Base-by-base conservation (phyloP, 1,140 invertebrate genomes). In the Grapholita molesta region DNA sequence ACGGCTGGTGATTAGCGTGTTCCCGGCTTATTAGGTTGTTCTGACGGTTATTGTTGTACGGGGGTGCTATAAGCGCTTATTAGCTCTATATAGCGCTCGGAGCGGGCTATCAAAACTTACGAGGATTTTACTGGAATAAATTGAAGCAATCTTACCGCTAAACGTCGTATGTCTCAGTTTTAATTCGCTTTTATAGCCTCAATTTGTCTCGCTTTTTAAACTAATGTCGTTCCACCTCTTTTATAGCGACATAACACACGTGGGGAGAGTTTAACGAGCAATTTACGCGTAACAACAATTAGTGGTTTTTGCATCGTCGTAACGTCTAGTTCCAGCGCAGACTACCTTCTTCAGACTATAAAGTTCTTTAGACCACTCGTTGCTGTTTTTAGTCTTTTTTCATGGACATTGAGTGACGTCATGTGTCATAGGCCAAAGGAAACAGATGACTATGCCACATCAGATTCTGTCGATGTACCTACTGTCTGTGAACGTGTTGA, bases 211-310 rank as follows among this genome's bases (percentile, higher is more conserved):
- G 24, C 52, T 57, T 57, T 28, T 48, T 48, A 48, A 57, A 57
- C 53, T 57, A 24, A 28, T 25, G 53, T 32, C 25, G n/a, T 61
- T 28, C 3, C n/a, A 48, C 42, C 42, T 48, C n/a, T 61, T 61
- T 61, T 61, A 61, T 30, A 1, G 24, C 24, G 15, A 61, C 55
- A 28, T 30, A 30, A 61, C 12, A 57, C 53, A 57, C 53, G 42
- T 52, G 18, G 24, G 55, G 24, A 61, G 25, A 28, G 25, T 61
- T 61, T 61, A 61, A 61, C 55, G 55, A 28, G 55, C 55, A 61
- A 32, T 61, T 61, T 61, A 61, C 55, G 55, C 55, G 55, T 61
- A 61, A 61, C 55, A 61, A 28, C 24, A 30, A 61, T 61, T 61
- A 61, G 55, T 30, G 55, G 55, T 61, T 61, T 61, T 61, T 61